Base-by-base conservation (phyloP, 2,113 vertebrate species). In the Platichthys flesus region DNA sequence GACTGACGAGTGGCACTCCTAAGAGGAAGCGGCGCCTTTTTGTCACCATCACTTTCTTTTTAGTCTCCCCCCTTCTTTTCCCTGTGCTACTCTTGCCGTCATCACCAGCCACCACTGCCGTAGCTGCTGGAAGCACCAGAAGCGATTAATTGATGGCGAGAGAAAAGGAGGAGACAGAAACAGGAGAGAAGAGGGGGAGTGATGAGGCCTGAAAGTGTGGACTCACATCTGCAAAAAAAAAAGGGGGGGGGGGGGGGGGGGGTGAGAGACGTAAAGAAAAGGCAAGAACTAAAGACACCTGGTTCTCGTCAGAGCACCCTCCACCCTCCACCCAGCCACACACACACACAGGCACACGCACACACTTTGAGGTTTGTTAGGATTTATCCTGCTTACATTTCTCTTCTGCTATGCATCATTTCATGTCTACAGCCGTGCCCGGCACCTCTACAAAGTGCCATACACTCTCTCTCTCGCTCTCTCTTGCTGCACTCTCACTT, bases 331-430 rank as follows among this genome's bases (percentile, higher is more conserved):
- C 84, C 74, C 85, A 79, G 60, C 71, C 81, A 79, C 79, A 86
- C 84, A 84, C 71, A 71, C 84, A 79, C 82, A 82, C 76, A 76
- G 54, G 58, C 67, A 71, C 67, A 84, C 76, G 24, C 61, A 63
- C 79, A 76, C 85, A 76, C 76, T 83, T 84, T 87, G 81, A 88
- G 87, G 79, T 90, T 85, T 89, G 90, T 84, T 85, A 87, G 82
- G 85, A 88, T 92, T 88, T 88, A 87, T 88, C 87, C 85, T 92
- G 87, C 87, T 90, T 91, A 88, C 85, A 90, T 92, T 92, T 89
- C 88, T 90, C 78, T 64, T 83, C 82, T 81, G 86, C 89, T 80
- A 90, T 88, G 88, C 88, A 90, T 90, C 89, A 90, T 89, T 89
- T 89, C 90, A 87, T 54, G 82, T 89, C 88, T 85, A 85, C 86